Evolutionary conservation across 2,888 invertebrate species (phyloP), one percentile per base, ranked within the genome.

Genomic region (Volucella bombylans): DNA sequence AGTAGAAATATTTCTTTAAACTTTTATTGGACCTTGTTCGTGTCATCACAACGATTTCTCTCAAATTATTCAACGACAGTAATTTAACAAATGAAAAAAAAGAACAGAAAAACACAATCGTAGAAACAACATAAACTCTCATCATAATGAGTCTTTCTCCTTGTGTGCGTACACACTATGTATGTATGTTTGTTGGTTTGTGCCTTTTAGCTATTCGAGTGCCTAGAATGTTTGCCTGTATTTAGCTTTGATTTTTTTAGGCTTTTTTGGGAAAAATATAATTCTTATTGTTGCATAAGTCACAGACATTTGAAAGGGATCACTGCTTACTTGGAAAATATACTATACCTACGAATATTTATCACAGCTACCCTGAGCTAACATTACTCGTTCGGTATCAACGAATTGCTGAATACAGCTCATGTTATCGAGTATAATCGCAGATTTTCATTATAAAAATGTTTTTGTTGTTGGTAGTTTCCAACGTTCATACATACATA

Each of bases 371-470:
- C 6, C 6, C 6, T 31, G 31, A 31, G 31, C 31, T 23, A 3
- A 1, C 18, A 31, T 6, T 31, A 31, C 31, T 31, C 31, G 18
- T 47, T n/a, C 31, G 8, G 12, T 39, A 8, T 47, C 39, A 38
- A 14, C 6, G 11, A 0, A 45, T 6, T 15, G 38, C 15, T 55
- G 23, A 52, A 52, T 14, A n/a, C 15, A 39, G 31, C 43, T 43
- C 54, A 71, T 69, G 59, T 49, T 59, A 50, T 43, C 54, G 38
- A 43, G 62, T 52, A 38, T 61, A 62, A 72, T 54, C 49, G n/a
- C 49, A 55, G 55, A 23, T 69, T 68, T 55, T 68, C 61, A 55
- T 45, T 15, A 45, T 18, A 38, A 49, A 54, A 14, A 31, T n/a
- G 12, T 14, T 15, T 52, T 41, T 50, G 10, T 65, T 67, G 45